A percentile compares a stretch with the other conserved stretches of the same genome.
phyloP scores from a whole-genome alignment of 92 coral and sea anemone species.

The Paragorgia papillata region DNA sequence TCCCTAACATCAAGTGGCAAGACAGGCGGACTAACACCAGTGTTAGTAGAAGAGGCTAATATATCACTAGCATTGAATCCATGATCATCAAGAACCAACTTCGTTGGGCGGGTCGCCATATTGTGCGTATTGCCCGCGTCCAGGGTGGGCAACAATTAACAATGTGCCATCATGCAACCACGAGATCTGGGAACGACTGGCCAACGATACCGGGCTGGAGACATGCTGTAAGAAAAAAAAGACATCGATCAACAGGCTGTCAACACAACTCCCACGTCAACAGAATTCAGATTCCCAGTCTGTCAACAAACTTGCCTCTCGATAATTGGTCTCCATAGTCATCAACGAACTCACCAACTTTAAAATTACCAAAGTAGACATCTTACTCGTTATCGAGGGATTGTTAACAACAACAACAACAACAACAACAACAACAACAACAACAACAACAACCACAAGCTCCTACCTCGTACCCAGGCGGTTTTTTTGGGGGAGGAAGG shows the following conservation, averaged over 20 bases:
- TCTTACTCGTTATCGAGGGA: constrained; percentile 20
- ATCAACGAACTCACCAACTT: constrained; percentile 13
- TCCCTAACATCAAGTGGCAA: neutral
- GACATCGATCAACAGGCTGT: constrained; percentile 29
- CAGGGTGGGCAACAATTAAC: neutral
- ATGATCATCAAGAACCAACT: constrained; percentile 31
- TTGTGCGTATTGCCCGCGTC: constrained; percentile 27
- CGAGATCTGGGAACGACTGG: constrained; percentile 34
- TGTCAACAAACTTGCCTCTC: neutral
- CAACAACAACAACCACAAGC: too few relatives aligned
- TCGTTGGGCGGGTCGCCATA: constrained; percentile 30
- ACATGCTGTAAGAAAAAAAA: constrained; percentile 25
- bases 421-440: too few relatives aligned
- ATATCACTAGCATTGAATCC: constrained; percentile 27
- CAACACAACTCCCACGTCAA: constrained; percentile 3
- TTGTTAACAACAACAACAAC: too few relatives aligned
- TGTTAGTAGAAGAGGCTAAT: constrained; percentile 12
- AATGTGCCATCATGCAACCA: neutral
- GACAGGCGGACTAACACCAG: constrained; percentile 36
- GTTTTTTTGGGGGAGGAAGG: too few relatives aligned
- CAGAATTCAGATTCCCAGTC: constrained; percentile 23
- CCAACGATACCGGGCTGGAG: constrained; percentile 42
- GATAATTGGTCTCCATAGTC: constrained; percentile 9
- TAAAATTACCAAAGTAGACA: constrained; percentile 11
- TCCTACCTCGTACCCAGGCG: too few relatives aligned